Evolutionary conservation across 2,797 vertebrate genomes (phyloP), one percentile per base, ranked within the genome.

Genomic region (Neosilurus mollespiculum): DNA sequence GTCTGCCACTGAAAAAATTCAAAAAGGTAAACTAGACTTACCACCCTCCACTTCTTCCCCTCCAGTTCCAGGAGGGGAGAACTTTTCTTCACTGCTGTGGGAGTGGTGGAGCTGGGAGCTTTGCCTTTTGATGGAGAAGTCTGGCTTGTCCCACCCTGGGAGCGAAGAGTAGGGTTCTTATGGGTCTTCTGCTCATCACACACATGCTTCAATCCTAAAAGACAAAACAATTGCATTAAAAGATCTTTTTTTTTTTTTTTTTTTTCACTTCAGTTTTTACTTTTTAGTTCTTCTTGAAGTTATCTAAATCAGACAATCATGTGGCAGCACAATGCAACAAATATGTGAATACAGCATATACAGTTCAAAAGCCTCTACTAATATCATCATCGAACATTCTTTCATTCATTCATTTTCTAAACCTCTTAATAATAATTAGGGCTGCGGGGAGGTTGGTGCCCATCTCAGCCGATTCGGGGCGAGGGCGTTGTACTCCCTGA

Each of bases 11-110:
- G 1, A 51, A 54, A 72, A 56, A 76, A 51, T 56, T 4, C 18
- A 2, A 9, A 82, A 66, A 65, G 5, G n/a, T n/a, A 62, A 24
- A 67, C 54, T 43, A 34, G 0, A 96, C 97, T 62, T 91, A 99
- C 98, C 94, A 99, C 97, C 92, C 96, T 96, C 98, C 98, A 99
- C 86, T 99, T 99, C 91, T 99, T 99, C 78, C 98, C 98, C 86
- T 99, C 98, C 87, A 99, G 92, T 92, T 97, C 95, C 78, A 99
- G 89, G 88, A 99, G 85, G 10, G 97, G 95, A 24, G 89, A 26
- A 65, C 92, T 95, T 79, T 93, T 97, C 90, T 93, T 93, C 0
- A 89, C 87, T 10, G 89, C 82, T 15, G 90, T 88, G 37, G 81
- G 89, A 69, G 90, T 91, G 62, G 93, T 87, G 0, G 91, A 54